A percentile compares a stretch with the other conserved stretches of the same genome.
Conservation (phyloP, 2,888 invertebrate species). For the Pachymerium ferrugineum region DNA sequence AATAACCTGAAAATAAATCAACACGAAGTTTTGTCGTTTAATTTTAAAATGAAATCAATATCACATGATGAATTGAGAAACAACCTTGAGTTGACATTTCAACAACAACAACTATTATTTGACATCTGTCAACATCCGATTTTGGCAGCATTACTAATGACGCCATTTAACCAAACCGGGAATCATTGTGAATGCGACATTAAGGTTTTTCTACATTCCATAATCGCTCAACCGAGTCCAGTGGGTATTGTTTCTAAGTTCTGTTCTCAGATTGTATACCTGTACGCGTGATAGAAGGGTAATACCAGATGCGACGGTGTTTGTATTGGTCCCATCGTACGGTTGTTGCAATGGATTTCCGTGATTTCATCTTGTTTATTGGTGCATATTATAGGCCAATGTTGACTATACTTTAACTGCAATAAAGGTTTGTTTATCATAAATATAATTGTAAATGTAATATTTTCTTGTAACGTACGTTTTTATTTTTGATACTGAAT, state of each 20-base stretch:
- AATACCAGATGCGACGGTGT: constrained; percentile 44
- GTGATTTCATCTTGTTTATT: constrained; percentile 43
- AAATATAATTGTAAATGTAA: neutral
- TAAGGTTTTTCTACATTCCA: too few relatives aligned
- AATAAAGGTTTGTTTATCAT: neutral
- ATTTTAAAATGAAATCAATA: neutral
- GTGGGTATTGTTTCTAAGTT: too few relatives aligned
- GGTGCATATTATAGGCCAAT: constrained; percentile 43
- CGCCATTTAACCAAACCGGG: neutral
- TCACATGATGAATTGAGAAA: too few relatives aligned
- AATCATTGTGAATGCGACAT: neutral
- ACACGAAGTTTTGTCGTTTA: neutral
- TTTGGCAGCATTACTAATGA: neutral
- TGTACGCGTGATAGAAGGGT: constrained; percentile 46
- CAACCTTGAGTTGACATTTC: too few relatives aligned
- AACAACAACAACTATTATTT: too few relatives aligned
- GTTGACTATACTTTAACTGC: constrained; percentile 44
- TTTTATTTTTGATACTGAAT: constrained; percentile 42
- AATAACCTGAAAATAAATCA: constrained; percentile 38
- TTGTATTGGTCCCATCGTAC: constrained; percentile 46
- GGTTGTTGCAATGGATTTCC: constrained; percentile 46
- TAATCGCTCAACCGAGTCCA: too few relatives aligned
- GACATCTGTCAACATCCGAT: neutral
- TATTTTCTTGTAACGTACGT: constrained; percentile 35
- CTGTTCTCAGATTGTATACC: constrained; percentile 38